These are phyloP conservation scores for Seriola dumerili DNA, from an alignment of 2,113 vertebrate genomes.

Conservation along the genomic window DNA sequence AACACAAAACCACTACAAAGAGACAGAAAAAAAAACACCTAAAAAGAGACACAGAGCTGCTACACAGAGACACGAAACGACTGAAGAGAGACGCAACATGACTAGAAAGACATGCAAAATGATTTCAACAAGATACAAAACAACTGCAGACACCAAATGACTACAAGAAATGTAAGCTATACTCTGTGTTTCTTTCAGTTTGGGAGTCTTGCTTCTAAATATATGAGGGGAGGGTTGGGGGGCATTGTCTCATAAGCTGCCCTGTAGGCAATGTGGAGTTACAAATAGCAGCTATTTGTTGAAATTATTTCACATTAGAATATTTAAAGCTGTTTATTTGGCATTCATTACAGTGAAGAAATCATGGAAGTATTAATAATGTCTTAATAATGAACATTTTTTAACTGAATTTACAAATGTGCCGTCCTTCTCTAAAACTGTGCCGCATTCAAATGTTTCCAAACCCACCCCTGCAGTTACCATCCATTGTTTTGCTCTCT, in stretches of 20 bases:
- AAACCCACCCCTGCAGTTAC: no score
- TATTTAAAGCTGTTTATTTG: neutral
- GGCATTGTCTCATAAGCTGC: neutral
- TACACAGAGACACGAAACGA: neutral
- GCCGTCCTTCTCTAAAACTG: neutral
- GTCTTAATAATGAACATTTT: neutral
- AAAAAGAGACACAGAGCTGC: no score
- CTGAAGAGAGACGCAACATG: neutral
- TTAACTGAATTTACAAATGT: neutral
- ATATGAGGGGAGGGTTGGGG: neutral
- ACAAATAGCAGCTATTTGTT: neutral
- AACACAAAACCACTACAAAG: neutral
- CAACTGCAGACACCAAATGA: neutral
- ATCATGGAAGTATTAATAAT: neutral
- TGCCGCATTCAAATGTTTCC: neutral
- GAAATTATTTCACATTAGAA: neutral
- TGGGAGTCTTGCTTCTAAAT: neutral
- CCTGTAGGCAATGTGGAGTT: neutral
- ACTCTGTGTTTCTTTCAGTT: neutral
- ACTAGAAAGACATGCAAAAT: neutral
- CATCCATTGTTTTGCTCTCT: conserved; percentile 11
- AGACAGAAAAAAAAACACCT: no score
- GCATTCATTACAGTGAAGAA: neutral
- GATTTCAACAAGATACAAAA: neutral
- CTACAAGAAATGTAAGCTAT: neutral